Base-by-base conservation (phyloP, 2,113 vertebrate species). In the Colaptes auratus region DNA sequence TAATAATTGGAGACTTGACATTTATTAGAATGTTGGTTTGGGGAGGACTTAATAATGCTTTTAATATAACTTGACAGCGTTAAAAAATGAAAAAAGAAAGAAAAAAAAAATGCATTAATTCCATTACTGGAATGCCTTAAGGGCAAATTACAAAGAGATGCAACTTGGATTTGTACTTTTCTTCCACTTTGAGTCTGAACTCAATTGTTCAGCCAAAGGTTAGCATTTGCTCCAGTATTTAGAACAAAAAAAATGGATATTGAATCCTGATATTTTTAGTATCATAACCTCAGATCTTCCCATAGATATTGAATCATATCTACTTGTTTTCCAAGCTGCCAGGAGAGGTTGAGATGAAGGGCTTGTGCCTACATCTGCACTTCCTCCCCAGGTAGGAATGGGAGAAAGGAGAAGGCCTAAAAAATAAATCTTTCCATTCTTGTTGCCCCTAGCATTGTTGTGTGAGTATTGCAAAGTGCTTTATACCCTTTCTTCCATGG, bases 11-110 rank as follows among this genome's bases (percentile, higher is more conserved):
- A 63, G 77, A 74, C 58, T 76, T 94, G 94, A 65, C 55, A 81
- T 92, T 95, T 94, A 92, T 88, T 88, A 76, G 53, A 80, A 72
- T 39, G 58, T 90, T 86, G 72, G 70, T 58, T 88, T 84, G 44
- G 30, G n/a, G 76, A 93, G 19, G 12, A 8, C 35, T 93, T 93
- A 89, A 64, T 55, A 95, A 89, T 42, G 53, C 46, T 81, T 93
- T 86, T 82, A 85, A 72, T 85, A 46, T 63, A 74, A 73, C 42
- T 70, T 89, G 75, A 87, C 70, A 59, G 48, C 10, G 35, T 46
- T 24, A 46, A 84, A 81, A 61, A 48, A 72, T 73, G 23, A 11
- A 23, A 50, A 12, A 23, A 50, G 24, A 24, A 24, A 44, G 42
- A 39, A 11, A 39, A 11, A 12, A 39, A 39, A 39, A 12, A 39